Percentiles rank a stretch among this genome's conserved stretches.
Evolutionary conservation across 2,113 vertebrate species (phyloP).

Genomic region (Dinomys branickii): DNA sequence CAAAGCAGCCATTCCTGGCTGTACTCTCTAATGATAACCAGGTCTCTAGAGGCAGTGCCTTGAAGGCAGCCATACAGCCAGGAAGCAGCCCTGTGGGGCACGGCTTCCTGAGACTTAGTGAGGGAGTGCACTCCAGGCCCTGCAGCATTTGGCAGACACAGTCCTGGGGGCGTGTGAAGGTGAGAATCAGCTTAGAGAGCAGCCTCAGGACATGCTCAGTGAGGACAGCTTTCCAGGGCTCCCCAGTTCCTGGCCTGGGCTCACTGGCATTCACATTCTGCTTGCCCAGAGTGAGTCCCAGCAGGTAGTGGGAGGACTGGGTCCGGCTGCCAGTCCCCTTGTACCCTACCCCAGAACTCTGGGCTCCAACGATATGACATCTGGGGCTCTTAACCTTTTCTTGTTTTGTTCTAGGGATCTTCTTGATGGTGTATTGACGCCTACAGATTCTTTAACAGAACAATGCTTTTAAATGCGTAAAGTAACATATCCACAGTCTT

Average conservation of each 20-base stretch:
- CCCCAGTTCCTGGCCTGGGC: background rate
- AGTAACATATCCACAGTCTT: background rate
- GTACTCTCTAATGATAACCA: background rate
- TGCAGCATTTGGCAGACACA: rapidly evolving
- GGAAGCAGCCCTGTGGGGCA: background rate
- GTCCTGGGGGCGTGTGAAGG: background rate
- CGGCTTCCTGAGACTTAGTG: background rate
- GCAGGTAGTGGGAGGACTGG: background rate
- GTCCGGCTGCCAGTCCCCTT: background rate
- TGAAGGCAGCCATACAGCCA: background rate
- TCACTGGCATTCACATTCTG: background rate
- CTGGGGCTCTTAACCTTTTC: background rate
- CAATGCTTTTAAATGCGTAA: constrained; percentile 15
- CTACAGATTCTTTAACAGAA: background rate
- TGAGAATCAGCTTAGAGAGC: background rate
- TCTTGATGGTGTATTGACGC: background rate
- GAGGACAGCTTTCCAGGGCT: background rate
- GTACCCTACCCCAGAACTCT: background rate
- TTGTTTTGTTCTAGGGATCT: background rate
- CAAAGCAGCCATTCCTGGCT: background rate
- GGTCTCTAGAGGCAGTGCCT: background rate
- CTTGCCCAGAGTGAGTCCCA: background rate
- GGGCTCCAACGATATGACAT: background rate
- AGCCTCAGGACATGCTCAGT: background rate
- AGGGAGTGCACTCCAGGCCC: background rate